phyloP scores from a whole-genome alignment of 2,113 vertebrate genomes.

The Tetrax tetrax region DNA sequence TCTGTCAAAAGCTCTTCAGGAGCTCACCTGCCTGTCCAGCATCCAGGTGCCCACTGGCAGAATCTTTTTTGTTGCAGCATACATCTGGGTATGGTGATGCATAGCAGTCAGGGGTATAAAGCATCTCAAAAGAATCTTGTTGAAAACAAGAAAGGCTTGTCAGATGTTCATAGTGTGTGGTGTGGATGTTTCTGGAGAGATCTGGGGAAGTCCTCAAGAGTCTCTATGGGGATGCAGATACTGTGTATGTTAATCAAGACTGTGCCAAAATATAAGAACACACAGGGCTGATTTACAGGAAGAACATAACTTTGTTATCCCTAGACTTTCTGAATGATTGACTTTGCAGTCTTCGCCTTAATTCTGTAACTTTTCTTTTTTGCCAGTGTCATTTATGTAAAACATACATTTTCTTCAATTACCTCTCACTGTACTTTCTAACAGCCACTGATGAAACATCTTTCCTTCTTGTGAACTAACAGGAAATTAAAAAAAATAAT shows the following conservation, averaged over 20 bases:
- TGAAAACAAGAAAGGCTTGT: not conserved
- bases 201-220: not conserved
- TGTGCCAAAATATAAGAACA: not conserved
- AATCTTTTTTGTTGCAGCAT: not conserved
- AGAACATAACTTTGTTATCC: not conserved
- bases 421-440: not conserved
- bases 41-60: not conserved
- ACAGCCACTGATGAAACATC: not conserved
- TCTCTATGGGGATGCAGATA: not conserved
- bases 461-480: not conserved
- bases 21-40: not conserved
- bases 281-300: not conserved
- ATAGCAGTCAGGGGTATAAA: accelerated
- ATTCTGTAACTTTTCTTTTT: not conserved
- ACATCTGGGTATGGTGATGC: not conserved
- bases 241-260: accelerated
- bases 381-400: not conserved
- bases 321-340: not conserved
- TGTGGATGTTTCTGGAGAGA: not conserved
- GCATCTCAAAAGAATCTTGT: not conserved
- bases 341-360: not conserved
- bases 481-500: not conserved
- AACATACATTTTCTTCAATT: not conserved
- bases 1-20: not conserved
- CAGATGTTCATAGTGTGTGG: not conserved